Conservation (phyloP, 2,113 vertebrate species). For the Gobiocypris rarus region DNA sequence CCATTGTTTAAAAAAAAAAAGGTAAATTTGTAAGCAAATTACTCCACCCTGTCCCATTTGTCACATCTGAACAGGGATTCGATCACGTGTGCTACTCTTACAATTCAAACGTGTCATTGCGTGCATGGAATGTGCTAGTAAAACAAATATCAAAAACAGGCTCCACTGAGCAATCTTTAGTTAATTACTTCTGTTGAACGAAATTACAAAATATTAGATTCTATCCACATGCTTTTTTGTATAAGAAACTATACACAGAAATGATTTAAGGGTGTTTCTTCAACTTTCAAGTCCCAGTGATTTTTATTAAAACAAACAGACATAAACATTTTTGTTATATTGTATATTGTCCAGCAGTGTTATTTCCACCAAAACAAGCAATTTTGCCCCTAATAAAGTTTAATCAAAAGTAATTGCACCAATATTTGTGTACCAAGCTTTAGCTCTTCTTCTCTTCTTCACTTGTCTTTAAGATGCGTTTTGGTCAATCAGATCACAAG, state of each 20-base stretch:
- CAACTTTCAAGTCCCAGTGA: neutral
- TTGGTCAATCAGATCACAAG: too few relatives aligned
- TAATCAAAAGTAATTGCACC: too few relatives aligned
- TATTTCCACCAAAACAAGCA: neutral
- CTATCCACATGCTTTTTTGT: neutral
- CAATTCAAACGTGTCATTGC: constrained; percentile 41
- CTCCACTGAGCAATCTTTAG: neutral
- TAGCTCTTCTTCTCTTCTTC: too few relatives aligned
- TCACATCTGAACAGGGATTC: constrained; percentile 24
- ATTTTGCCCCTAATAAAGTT: neutral
- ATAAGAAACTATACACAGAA: neutral
- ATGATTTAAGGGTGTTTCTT: neutral
- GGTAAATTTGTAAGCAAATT: constrained; percentile 36
- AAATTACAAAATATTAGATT: neutral
- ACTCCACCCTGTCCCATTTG: constrained; percentile 28
- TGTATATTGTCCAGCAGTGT: neutral
- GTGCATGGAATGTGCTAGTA: constrained; percentile 46
- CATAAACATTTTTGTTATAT: too few relatives aligned
- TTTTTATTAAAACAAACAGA: neutral
- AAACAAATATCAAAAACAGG: constrained; percentile 36
- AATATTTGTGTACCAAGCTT: neutral
- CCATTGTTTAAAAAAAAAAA: constrained; percentile 28
- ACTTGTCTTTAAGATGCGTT: too few relatives aligned
- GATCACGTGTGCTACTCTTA: neutral
- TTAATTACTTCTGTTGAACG: constrained; percentile 6